Evolutionary conservation across 2,888 invertebrate genomes (phyloP), one percentile per base, ranked within the genome.

Genomic region (Drosophila helvetica): DNA sequence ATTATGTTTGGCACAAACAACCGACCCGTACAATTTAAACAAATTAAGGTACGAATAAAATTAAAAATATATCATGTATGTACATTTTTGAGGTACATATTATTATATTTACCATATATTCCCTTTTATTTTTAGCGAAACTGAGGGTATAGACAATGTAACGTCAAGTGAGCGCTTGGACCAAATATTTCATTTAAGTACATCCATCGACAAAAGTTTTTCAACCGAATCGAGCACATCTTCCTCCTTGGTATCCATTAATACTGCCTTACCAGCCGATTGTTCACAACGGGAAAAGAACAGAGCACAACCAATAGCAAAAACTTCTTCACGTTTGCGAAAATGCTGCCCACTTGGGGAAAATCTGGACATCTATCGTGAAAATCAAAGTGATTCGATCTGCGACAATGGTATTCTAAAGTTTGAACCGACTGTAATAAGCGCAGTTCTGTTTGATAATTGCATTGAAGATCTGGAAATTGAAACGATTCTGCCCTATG

Each of bases 241-340:
- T 7, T 5, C 33, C 12, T 33, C 33, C 12, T 4, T 33, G 33
- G 38, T 18, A 42, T 10, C 27, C 15, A 8, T 33, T 17, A 51
- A 59, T 12, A 12, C 17, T 27, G 9, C 18, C 10, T 59, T 58
- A n/a, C 89, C 89, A 4, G 51, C 65, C 4, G 88, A 90, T 55
- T 91, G 91, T 54, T 89, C 91, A 0, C 90, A 90, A 53, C 86
- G 90, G 1, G 82, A 88, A 55, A 90, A 82, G 54, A 72, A 73
- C 0, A 74, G 79, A 42, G 73, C 47, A 3, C 91, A 91, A 53
- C 91, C 91, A 1, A 38, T 77, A 8, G 63, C 67, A 4, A 77
- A 77, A n/a, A 56, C 78, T 8, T 66, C 71, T 4, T 89, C 93
- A 90, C 93, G 92, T 88, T 90, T 93, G 85, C 92, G 93, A 67